These are phyloP conservation scores for Andrena cerasifolii DNA, from an alignment of 1,140 invertebrate species.

Conservation along the genomic window DNA sequence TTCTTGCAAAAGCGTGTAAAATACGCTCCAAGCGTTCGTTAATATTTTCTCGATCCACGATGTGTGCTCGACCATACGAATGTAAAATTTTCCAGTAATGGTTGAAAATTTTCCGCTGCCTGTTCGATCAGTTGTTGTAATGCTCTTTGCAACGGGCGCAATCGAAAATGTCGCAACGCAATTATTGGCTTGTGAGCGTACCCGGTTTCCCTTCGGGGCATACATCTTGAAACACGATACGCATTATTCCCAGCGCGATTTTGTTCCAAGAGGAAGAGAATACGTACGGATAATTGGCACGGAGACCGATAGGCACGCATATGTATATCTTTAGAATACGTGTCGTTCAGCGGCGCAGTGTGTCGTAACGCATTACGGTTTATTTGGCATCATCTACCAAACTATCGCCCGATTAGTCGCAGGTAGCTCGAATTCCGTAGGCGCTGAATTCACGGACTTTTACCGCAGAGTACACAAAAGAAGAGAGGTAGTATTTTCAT, in stretches of 20 bases:
- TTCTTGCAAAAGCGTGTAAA: slow-evolving; percentile 51
- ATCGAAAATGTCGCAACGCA: slow-evolving; percentile 37
- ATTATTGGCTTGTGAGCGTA: neutral
- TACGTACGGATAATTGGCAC: slow-evolving; percentile 1
- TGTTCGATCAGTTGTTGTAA: slow-evolving; percentile 8
- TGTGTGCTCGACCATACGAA: slow-evolving; percentile 12
- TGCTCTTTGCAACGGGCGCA: slow-evolving; percentile 19
- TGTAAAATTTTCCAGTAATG: slow-evolving; percentile 20
- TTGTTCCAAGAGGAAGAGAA: slow-evolving; percentile 12
- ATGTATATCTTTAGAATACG: slow-evolving; percentile 18
- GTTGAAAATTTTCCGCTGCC: slow-evolving; percentile 20
- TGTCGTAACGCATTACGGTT: slow-evolving; percentile 47
- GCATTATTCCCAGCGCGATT: neutral
- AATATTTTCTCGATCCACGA: slow-evolving; percentile 9
- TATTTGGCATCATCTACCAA: slow-evolving; percentile 12
- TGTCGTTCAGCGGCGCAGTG: slow-evolving; percentile 30
- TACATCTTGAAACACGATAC: slow-evolving; percentile 20
- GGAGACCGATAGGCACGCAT: neutral
- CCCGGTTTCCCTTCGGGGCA: neutral
- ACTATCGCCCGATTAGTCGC: slow-evolving; percentile 42
- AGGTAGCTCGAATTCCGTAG: slow-evolving; percentile 31
- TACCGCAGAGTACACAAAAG: slow-evolving; percentile 64
- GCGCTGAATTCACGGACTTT: slow-evolving; percentile 49
- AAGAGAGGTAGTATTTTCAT: slow-evolving; percentile 59
- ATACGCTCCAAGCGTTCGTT: slow-evolving; percentile 15